Percentiles rank a stretch among this genome's conserved stretches.
phyloP scores from a whole-genome alignment of 2,113 vertebrate genomes.

The Salvelinus sp. region DNA sequence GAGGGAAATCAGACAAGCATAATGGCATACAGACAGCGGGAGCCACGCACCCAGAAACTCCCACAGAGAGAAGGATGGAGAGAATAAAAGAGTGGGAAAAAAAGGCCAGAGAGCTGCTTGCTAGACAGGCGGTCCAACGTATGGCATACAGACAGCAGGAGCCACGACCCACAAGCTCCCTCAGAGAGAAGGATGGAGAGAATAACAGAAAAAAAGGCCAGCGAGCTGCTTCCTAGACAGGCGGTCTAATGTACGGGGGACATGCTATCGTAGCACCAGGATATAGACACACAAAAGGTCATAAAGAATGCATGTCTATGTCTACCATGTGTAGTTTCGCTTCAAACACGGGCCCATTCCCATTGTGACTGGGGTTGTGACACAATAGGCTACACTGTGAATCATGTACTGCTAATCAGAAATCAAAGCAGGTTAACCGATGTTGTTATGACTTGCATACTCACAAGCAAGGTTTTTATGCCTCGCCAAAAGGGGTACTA shows the following conservation, averaged over 20 bases:
- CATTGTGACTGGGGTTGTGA: neutral
- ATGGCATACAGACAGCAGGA: neutral
- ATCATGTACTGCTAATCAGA: conserved; percentile 8
- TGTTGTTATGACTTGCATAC: neutral
- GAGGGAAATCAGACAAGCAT: conserved; percentile 11
- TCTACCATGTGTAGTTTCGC: neutral
- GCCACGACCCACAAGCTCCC: neutral
- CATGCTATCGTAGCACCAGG: neutral
- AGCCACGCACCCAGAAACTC: neutral
- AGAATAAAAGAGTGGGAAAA: neutral
- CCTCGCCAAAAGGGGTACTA: too few relatives aligned
- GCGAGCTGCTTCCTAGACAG: neutral
- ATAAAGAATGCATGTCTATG: neutral
- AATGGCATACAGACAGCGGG: neutral
- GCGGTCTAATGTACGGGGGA: neutral
- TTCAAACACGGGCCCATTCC: neutral
- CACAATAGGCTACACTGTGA: conserved; percentile 10
- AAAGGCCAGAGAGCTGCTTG: neutral
- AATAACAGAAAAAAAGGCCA: neutral
- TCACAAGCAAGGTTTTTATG: neutral
- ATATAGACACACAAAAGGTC: neutral
- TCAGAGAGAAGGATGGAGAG: neutral
- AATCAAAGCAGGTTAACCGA: neutral
- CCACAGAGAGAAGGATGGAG: neutral
- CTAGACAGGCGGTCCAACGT: neutral